Evolutionary conservation across 2,888 invertebrate species (phyloP), one percentile per base, ranked within the genome.

Genomic region (Nomada fabriciana): DNA sequence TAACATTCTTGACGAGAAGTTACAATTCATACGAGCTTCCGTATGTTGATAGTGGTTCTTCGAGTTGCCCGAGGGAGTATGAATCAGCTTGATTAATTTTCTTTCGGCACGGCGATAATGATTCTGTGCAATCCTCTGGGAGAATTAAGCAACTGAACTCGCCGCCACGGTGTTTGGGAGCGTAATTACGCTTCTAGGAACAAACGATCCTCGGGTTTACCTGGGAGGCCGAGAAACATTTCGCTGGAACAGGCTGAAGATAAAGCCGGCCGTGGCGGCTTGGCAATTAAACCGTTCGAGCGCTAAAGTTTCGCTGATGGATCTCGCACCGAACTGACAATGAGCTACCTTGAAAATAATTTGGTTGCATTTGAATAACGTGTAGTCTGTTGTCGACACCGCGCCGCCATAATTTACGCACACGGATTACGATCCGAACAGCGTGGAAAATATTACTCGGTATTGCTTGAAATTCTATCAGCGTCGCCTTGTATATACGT

Each of bases 271-370:
- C 13, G 47, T 68, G 72, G 76, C 55, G 64, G 63, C 61, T 47
- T 23, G 80, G 75, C 69, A 87, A 87, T 87, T 87, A 87, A 83
- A 70, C 60, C 67, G 85, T 85, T 74, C 75, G 67, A 55, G 76
- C 43, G 63, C 61, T 20, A 53, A 57, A 57, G 64, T 43, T 57
- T 52, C 57, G 23, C 59, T 3, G 65, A 36, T 76, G 63, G 77
- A 69, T 80, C 70, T 76, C 52, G 55, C 18, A 11, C 18, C 50
- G 9, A 64, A 59, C 47, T 10, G 47, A 47, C 47, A 47, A 47
- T 15, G 20, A 18, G 20, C 42, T 43, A 18, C 20, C 42, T 29
- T 15, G 42, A 64, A n/a, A 69, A 23, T 23, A 23, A 20, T 20
- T 53, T 36, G 20, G 29, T 64, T 15, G 36, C 42, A 59, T 75